phyloP scores from a whole-genome alignment of 2,113 vertebrate genomes.

The Corythornis cristatus region DNA sequence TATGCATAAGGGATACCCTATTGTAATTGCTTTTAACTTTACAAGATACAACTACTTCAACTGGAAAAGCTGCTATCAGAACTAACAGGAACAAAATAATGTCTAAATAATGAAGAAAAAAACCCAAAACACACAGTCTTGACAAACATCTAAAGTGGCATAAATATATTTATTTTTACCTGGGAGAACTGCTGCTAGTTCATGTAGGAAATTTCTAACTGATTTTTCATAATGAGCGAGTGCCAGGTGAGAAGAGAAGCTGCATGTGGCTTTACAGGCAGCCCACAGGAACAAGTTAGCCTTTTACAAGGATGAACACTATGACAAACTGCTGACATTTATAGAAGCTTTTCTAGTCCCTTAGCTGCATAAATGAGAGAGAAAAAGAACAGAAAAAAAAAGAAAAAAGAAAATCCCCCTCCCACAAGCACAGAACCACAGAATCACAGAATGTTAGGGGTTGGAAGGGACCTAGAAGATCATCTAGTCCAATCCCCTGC shows the following conservation, averaged over 20 bases:
- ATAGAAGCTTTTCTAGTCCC: background rate
- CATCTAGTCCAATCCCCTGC: no score
- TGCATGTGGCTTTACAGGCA: background rate
- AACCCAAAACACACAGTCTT: fast-evolving
- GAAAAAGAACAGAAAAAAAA: background rate
- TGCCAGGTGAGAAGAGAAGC: background rate
- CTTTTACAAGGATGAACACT: background rate
- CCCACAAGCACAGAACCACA: no score
- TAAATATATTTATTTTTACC: background rate
- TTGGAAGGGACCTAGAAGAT: no score
- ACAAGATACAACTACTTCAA: slow-evolving; percentile 28
- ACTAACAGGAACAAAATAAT: background rate
- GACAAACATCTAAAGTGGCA: background rate
- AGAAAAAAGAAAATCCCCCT: fast-evolving
- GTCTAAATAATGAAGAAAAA: background rate
- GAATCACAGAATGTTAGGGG: no score
- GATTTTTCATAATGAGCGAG: background rate
- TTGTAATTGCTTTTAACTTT: slow-evolving; percentile 41
- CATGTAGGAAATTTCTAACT: background rate
- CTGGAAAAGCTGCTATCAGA: slow-evolving; percentile 39
- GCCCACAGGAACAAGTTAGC: no score
- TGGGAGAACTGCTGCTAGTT: background rate
- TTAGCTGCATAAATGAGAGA: background rate
- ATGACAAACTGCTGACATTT: background rate
- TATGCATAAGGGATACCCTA: background rate